phyloP scores from a whole-genome alignment of 2,797 vertebrate species.

The Prunella strophiata region DNA sequence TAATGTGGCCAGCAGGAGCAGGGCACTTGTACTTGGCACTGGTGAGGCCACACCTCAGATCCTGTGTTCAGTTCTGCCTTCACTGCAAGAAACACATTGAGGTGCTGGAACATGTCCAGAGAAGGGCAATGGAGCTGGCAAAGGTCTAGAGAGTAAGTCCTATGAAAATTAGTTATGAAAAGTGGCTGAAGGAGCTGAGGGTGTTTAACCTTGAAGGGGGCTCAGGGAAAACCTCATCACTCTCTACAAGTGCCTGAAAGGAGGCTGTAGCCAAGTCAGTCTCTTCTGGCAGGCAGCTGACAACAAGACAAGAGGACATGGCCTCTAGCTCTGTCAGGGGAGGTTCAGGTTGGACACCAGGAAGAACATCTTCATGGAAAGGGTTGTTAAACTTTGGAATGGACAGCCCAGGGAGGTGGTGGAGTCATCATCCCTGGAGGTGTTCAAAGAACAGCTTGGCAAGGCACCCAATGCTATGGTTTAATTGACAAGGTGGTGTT shows the following conservation, averaged over 20 bases:
- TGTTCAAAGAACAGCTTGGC: background rate
- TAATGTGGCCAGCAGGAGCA: background rate
- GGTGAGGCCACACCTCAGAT: too few species aligned
- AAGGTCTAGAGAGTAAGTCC: background rate
- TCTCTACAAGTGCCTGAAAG: background rate
- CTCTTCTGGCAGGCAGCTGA: background rate
- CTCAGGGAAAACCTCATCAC: background rate
- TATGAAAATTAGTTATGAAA: too few species aligned
- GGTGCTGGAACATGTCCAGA: background rate
- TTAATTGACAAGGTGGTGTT: background rate
- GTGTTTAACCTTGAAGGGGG: background rate
- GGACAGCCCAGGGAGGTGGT: background rate
- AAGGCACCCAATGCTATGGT: rapidly evolving
- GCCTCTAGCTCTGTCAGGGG: too few species aligned
- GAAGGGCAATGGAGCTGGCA: background rate
- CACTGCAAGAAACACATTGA: background rate
- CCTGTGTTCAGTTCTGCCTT: background rate
- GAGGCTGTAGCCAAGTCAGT: rapidly evolving
- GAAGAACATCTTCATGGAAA: background rate
- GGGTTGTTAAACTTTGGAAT: background rate
- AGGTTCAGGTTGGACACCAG: background rate
- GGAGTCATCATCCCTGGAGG: background rate
- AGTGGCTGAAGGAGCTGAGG: rapidly evolving
- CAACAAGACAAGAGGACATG: background rate
- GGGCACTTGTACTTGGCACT: too few species aligned